Percentiles rank a stretch among this genome's conserved stretches.
These are phyloP conservation scores for Drosophila watanabei DNA, from an alignment of 1,140 invertebrate genomes.

Conservation along the genomic window DNA sequence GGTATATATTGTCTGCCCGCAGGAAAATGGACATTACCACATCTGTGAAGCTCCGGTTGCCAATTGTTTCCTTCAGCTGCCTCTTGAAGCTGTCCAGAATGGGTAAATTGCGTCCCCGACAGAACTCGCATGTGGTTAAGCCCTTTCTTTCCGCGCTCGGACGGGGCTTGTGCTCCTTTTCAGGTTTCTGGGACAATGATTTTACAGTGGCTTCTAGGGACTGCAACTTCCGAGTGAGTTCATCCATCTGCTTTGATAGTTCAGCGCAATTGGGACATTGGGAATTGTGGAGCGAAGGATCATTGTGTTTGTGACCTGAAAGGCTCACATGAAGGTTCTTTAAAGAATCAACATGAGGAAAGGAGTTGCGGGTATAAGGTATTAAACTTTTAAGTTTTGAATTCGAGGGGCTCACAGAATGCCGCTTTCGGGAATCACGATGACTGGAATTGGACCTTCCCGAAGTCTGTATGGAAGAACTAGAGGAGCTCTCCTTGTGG, in stretches of 20 bases:
- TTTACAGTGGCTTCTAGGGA: neutral
- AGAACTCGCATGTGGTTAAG: constrained; percentile 57
- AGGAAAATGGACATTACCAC: constrained; percentile 57
- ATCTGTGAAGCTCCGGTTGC: constrained; percentile 18
- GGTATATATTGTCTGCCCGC: constrained; percentile 70
- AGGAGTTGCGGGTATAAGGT: neutral
- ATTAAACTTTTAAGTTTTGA: neutral
- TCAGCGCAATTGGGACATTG: neutral
- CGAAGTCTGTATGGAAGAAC: no score
- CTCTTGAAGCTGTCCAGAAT: constrained; percentile 25
- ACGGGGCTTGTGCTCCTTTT: neutral
- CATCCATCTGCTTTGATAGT: neutral
- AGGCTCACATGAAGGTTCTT: neutral
- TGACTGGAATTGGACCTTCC: neutral
- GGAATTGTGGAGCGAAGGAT: neutral
- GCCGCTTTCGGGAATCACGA: neutral
- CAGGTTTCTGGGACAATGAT: neutral
- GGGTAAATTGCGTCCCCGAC: constrained; percentile 21
- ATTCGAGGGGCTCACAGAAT: neutral
- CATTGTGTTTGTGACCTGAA: neutral
- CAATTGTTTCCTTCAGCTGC: constrained; percentile 36
- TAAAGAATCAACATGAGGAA: neutral
- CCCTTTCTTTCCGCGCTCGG: neutral
- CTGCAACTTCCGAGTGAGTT: neutral
- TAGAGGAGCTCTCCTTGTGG: neutral